These are phyloP conservation scores for Imbricaverruca yamaguchii DNA, from an alignment of 2,888 invertebrate species.

Conservation along the genomic window DNA sequence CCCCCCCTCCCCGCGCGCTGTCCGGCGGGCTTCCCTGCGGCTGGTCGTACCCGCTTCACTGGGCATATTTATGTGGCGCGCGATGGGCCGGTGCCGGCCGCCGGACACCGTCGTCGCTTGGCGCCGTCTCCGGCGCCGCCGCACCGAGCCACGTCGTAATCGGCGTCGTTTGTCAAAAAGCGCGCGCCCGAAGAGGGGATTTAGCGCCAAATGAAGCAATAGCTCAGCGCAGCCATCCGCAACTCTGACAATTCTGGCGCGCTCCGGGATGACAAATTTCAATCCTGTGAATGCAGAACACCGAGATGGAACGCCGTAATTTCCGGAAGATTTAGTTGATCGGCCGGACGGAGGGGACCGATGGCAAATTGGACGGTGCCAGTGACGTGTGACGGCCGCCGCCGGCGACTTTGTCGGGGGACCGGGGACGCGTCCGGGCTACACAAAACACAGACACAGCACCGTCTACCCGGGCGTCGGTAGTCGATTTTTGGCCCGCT, in stretches of 20 bases:
- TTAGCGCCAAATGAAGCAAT: slow-evolving; percentile 21
- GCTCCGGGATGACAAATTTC: slow-evolving; percentile 20
- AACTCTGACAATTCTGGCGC: slow-evolving; percentile 12
- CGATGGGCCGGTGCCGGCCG: not conserved
- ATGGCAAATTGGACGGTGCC: slow-evolving; percentile 12
- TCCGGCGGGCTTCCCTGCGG: not conserved
- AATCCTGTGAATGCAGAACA: slow-evolving; percentile 16
- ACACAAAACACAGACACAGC: not conserved
- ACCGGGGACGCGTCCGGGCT: not conserved
- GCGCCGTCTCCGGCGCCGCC: not conserved
- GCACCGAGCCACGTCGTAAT: slow-evolving; percentile 3
- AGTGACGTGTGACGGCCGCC: slow-evolving; percentile 6
- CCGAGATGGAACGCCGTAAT: slow-evolving; percentile 10
- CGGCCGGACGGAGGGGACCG: slow-evolving; percentile 14
- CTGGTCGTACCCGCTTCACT: not conserved
- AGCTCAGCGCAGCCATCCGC: slow-evolving; percentile 20
- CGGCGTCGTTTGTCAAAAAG: slow-evolving; percentile 20
- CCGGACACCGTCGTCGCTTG: slow-evolving; percentile 3
- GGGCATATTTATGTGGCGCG: not conserved
- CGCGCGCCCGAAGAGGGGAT: slow-evolving; percentile 20
- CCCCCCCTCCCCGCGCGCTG: not conserved
- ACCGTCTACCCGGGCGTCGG: no score
- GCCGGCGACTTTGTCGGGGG: not conserved
- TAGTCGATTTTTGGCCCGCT: not conserved
- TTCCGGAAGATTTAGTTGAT: slow-evolving; percentile 18